Conservation (phyloP, 2,888 invertebrate species). For the Pemphredon lugubris region DNA sequence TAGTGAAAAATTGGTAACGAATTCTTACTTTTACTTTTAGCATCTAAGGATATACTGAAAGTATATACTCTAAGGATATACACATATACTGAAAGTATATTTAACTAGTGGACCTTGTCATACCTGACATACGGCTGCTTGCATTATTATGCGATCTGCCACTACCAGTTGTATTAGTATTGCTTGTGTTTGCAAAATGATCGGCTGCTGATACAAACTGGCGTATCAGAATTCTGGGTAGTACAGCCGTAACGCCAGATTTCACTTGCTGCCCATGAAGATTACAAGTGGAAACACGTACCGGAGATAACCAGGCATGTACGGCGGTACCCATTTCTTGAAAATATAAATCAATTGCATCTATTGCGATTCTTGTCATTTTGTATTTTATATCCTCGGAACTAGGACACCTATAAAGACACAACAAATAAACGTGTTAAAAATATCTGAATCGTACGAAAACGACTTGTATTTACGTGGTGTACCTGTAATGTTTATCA, state of each 20-base stretch:
- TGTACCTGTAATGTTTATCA: conserved; percentile 85
- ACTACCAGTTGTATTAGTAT: conserved; percentile 86
- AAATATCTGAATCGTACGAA: background rate
- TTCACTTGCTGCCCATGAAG: conserved; percentile 96
- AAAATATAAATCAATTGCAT: conserved; percentile 94
- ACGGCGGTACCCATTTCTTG: conserved; percentile 94
- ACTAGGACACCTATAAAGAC: conserved; percentile 73
- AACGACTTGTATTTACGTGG: conserved; percentile 9
- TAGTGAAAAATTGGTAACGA: no score
- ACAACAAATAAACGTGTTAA: no score
- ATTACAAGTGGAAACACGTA: conserved; percentile 95
- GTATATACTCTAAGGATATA: background rate
- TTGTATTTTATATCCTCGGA: conserved; percentile 90
- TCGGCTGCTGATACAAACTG: conserved; percentile 86
- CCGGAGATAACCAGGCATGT: conserved; percentile 93
- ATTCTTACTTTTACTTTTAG: conserved; percentile 1
- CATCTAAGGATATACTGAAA: background rate
- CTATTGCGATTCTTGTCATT: conserved; percentile 94
- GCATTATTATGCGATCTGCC: conserved; percentile 84
- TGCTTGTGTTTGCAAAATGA: conserved; percentile 82
- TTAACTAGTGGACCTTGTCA: background rate
- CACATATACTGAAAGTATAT: background rate
- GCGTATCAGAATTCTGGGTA: conserved; percentile 88
- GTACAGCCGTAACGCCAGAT: conserved; percentile 92
- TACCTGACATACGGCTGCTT: conserved; percentile 80